These are phyloP conservation scores for Neolamprologus variostigma DNA, from an alignment of 2,113 vertebrate genomes.

Conservation along the genomic window DNA sequence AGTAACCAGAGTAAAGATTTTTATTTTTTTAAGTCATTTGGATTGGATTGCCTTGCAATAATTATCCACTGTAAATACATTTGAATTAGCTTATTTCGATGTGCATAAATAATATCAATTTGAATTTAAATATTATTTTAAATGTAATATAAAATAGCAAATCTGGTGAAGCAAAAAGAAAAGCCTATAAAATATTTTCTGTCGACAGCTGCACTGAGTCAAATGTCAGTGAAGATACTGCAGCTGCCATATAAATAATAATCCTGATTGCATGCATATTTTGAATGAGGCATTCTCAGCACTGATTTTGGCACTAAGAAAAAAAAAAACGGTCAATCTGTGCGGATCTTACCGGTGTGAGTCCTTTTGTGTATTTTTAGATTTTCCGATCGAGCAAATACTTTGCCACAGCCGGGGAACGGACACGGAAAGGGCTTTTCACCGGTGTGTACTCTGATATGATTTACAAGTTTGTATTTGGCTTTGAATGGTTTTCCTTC, in stretches of 20 bases:
- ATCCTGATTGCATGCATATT: constrained; percentile 32
- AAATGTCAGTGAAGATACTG: neutral
- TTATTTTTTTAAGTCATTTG: neutral
- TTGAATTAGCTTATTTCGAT: neutral
- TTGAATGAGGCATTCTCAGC: constrained; percentile 1
- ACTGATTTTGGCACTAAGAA: neutral
- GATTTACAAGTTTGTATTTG: constrained; percentile 83
- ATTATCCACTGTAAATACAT: neutral
- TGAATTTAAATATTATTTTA: neutral
- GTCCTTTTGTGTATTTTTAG: constrained; percentile 83
- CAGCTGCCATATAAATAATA: constrained; percentile 39
- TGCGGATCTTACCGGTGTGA: constrained; percentile 73
- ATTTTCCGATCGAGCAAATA: constrained; percentile 80
- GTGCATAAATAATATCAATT: neutral
- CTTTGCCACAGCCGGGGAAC: constrained; percentile 78
- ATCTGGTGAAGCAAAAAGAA: neutral
- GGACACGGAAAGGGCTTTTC: constrained; percentile 76
- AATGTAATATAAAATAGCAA: neutral
- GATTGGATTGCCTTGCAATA: neutral
- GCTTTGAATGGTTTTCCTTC: constrained; percentile 82
- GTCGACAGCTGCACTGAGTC: constrained; percentile 17
- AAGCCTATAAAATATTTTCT: constrained; percentile 1
- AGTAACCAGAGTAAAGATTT: neutral
- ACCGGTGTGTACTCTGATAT: constrained; percentile 80
- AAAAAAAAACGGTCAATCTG: neutral